Conservation (phyloP, 2,888 invertebrate species). For the Thera obeliscata region DNA sequence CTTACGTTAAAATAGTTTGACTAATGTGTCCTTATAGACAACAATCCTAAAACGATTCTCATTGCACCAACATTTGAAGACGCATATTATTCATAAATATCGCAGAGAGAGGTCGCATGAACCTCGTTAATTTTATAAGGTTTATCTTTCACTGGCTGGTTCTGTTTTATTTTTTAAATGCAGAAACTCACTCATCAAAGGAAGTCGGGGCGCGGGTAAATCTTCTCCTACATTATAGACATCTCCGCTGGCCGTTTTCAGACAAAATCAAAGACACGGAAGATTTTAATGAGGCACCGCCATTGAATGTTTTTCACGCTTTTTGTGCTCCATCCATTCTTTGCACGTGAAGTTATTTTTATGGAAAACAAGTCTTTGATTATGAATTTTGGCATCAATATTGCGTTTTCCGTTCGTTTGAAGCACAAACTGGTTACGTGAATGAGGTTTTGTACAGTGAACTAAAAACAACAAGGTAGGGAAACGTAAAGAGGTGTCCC, state of each 20-base stretch:
- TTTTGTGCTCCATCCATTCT: slow-evolving; percentile 70
- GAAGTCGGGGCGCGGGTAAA: slow-evolving; percentile 45
- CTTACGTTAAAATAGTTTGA: not conserved
- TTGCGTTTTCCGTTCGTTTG: slow-evolving; percentile 28
- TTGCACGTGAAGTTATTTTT: slow-evolving; percentile 39
- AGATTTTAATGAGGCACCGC: slow-evolving; percentile 83
- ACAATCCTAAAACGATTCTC: not conserved
- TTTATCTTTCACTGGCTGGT: slow-evolving; percentile 31
- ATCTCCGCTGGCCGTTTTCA: slow-evolving; percentile 70
- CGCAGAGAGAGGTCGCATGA: slow-evolving; percentile 4
- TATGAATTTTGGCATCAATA: slow-evolving; percentile 29
- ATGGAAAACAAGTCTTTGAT: slow-evolving; percentile 36
- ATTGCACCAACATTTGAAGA: not conserved
- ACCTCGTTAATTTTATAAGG: slow-evolving; percentile 30
- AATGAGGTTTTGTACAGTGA: slow-evolving; percentile 26
- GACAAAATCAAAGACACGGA: slow-evolving; percentile 80
- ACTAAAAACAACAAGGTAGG: slow-evolving; percentile 27
- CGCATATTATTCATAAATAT: not conserved
- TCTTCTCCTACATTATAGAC: slow-evolving; percentile 59
- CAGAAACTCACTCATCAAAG: slow-evolving; percentile 44
- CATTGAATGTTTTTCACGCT: slow-evolving; percentile 53
- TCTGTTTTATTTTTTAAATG: slow-evolving; percentile 36
- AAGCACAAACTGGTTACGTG: slow-evolving; percentile 26
- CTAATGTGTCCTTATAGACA: too few relatives aligned
- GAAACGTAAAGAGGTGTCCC: slow-evolving; percentile 44